Conservation (phyloP, 2,113 vertebrate species). For the Sebastes schlegelii region DNA sequence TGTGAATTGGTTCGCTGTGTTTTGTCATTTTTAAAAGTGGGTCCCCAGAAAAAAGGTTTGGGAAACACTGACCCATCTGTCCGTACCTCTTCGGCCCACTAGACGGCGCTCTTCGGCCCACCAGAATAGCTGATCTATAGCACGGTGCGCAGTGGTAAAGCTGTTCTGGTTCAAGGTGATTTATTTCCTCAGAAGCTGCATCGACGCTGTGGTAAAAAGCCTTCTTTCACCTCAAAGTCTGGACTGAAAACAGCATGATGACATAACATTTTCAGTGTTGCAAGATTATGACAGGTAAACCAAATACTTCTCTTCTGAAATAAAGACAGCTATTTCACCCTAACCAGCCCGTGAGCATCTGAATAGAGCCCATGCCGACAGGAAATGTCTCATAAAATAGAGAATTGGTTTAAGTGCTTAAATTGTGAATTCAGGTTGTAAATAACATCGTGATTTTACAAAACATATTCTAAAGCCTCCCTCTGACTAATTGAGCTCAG, state of each 20-base stretch:
- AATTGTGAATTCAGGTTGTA: background rate
- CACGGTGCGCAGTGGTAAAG: background rate
- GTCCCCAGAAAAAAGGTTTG: no score
- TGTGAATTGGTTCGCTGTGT: no score
- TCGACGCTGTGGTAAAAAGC: constrained; percentile 5
- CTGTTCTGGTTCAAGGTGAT: constrained; percentile 16
- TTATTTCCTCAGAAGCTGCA: constrained; percentile 19
- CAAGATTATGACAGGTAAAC: constrained; percentile 4
- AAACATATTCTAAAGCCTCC: background rate
- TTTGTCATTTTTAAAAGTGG: no score
- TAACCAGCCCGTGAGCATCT: background rate
- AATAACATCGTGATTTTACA: background rate
- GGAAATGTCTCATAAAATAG: background rate
- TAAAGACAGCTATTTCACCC: background rate
- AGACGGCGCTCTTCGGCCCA: background rate
- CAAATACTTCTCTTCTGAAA: constrained; percentile 4
- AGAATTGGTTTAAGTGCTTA: background rate
- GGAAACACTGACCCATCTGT: no score
- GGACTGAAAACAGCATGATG: constrained; percentile 7
- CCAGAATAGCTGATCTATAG: background rate
- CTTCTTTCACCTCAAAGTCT: background rate
- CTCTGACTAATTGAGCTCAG: background rate
- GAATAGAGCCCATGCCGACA: background rate
- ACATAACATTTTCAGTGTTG: constrained; percentile 5
- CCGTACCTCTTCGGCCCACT: background rate